phyloP scores from a whole-genome alignment of 2,113 vertebrate species.

The Dicerorhinus sumatrensis region DNA sequence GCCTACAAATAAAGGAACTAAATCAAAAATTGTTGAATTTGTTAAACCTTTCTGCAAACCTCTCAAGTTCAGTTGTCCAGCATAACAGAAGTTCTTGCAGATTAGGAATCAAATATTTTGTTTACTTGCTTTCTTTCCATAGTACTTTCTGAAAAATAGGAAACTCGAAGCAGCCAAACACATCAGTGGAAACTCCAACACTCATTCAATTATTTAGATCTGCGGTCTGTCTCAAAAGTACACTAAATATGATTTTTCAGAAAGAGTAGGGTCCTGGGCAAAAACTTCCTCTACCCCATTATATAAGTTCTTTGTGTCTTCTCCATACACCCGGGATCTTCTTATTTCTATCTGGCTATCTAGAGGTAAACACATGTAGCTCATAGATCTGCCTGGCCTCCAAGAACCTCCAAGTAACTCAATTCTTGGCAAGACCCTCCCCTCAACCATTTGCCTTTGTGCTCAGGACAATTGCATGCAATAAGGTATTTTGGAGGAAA shows the following conservation, averaged over 20 bases:
- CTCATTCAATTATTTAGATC: neutral
- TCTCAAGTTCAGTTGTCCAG: neutral
- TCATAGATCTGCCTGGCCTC: neutral
- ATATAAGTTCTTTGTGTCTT: neutral
- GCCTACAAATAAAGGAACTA: neutral
- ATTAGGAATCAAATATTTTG: neutral
- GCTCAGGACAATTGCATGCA: neutral
- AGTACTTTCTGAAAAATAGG: neutral
- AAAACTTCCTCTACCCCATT: neutral
- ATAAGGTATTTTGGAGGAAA: neutral
- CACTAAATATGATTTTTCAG: slow-evolving; percentile 23
- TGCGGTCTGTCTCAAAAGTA: neutral
- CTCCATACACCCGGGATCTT: neutral
- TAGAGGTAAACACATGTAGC: neutral
- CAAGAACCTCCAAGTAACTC: neutral
- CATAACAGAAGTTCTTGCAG: neutral
- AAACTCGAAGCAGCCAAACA: neutral
- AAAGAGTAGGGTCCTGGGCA: neutral
- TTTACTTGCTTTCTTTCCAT: slow-evolving; percentile 23
- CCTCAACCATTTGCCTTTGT: neutral
- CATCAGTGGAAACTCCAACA: neutral
- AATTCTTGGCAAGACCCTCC: neutral
- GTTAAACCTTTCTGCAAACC: neutral
- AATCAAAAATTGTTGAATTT: neutral
- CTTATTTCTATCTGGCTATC: neutral